phyloP scores from a whole-genome alignment of 2,113 vertebrate species.

The Felis catus region DNA sequence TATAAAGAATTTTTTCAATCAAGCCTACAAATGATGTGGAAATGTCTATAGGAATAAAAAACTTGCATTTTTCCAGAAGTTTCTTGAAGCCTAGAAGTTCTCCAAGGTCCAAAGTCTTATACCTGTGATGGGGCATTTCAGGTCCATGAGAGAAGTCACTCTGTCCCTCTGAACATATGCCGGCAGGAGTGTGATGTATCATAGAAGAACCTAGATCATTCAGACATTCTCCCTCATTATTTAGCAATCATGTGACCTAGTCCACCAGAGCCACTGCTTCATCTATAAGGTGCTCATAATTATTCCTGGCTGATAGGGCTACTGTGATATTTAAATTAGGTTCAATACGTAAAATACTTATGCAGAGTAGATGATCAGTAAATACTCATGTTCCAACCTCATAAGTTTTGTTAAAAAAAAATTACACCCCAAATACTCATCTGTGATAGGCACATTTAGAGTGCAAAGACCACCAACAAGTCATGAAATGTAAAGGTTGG shows the following conservation, averaged over 20 bases:
- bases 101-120: neutral
- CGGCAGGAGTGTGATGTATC: neutral
- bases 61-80: neutral
- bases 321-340: neutral
- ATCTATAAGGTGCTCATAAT: neutral
- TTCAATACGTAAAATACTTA: neutral
- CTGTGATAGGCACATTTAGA: neutral
- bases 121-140: neutral
- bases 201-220: neutral
- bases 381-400: neutral
- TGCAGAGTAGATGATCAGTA: neutral
- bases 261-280: neutral
- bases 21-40: neutral
- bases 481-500: neutral
- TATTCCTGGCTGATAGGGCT: neutral
- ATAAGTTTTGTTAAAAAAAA: neutral
- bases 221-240: neutral
- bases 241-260: neutral
- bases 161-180: neutral
- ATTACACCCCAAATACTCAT: neutral
- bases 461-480: neutral
- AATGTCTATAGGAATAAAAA: neutral
- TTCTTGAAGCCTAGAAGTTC: neutral
- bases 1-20: neutral
- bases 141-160: neutral